phyloP scores from a whole-genome alignment of 2,888 invertebrate genomes.

The Nasonia oneida region DNA sequence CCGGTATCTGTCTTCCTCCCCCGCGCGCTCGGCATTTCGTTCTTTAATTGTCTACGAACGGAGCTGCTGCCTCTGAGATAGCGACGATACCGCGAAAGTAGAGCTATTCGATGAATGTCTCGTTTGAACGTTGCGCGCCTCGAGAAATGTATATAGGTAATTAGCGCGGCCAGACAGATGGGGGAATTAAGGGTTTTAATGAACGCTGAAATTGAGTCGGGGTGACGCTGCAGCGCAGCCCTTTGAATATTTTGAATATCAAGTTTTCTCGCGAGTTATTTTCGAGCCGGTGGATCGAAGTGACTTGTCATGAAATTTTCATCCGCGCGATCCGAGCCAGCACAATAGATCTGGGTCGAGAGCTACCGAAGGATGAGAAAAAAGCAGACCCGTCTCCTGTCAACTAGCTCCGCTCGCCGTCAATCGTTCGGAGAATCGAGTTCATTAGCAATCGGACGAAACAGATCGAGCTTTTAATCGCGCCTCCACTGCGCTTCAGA shows the following conservation, averaged over 20 bases:
- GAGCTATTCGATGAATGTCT: neutral
- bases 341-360: neutral
- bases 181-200: neutral
- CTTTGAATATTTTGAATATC: constrained; percentile 12
- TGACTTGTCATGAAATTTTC: neutral
- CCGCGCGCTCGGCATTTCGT: neutral
- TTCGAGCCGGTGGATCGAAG: neutral
- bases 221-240: neutral
- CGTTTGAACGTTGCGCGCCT: neutral
- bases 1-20: neutral
- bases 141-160: neutral
- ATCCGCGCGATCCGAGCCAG: neutral
- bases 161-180: neutral
- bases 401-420: neutral
- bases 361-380: neutral
- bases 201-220: neutral
- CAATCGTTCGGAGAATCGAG: neutral
- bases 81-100: no score
- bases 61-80: neutral
- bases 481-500: neutral
- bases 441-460: neutral
- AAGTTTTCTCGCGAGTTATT: neutral
- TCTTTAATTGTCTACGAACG: neutral
- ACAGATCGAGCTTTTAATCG: constrained; percentile 4
- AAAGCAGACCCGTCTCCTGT: no score